Evolutionary conservation across 2,797 vertebrate genomes (phyloP).

Genomic region (Danionella dracula): DNA sequence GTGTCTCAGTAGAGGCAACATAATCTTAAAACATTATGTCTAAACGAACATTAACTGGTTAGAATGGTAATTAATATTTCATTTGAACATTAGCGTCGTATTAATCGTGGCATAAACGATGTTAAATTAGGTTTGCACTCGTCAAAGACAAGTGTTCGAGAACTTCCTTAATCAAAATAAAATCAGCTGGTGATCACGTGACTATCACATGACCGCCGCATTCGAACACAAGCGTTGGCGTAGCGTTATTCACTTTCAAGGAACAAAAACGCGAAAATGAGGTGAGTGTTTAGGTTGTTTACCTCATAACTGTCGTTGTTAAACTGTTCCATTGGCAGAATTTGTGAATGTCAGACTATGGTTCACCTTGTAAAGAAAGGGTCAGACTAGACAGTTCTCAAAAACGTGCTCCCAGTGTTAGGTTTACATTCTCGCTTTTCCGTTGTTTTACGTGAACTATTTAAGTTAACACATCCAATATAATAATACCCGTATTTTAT

Average conservation of each 20-base stretch:
- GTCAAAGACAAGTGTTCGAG: no score
- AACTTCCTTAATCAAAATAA: background rate
- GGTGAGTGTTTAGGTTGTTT: conserved; percentile 19
- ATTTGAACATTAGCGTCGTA: background rate
- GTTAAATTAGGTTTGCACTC: no score
- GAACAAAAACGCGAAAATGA: conserved; percentile 12
- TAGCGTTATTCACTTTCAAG: background rate
- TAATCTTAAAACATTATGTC: no score
- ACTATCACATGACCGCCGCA: conserved; percentile 20
- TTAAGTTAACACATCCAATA: background rate
- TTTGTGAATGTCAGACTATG: background rate
- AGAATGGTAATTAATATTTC: no score
- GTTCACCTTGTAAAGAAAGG: background rate
- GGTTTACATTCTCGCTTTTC: background rate
- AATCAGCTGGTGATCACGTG: conserved; percentile 27
- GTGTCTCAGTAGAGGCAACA: no score
- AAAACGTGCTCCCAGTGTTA: background rate
- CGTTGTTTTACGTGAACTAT: background rate
- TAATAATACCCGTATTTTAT: no score
- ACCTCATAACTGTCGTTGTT: background rate
- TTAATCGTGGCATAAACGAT: no score
- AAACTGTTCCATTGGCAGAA: background rate
- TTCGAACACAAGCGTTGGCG: background rate
- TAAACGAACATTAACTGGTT: no score
- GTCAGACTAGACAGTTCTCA: background rate